These are phyloP conservation scores for Emydura subglobosa DNA, from an alignment of 2,113 vertebrate genomes.

Conservation along the genomic window DNA sequence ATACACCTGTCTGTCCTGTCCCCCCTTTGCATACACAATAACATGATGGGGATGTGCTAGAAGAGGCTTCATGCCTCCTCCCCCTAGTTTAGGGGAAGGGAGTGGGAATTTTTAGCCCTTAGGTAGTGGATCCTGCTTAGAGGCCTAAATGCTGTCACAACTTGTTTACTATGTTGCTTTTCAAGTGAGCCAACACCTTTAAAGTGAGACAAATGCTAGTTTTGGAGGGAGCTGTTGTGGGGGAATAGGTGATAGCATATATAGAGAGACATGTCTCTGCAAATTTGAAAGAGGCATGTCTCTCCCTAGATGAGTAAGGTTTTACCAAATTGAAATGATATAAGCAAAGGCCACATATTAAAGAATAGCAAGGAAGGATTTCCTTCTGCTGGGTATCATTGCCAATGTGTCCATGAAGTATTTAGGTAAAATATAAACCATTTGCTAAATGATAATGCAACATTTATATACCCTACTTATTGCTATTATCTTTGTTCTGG, in stretches of 20 bases:
- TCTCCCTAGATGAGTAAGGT: neutral
- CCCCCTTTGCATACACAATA: neutral
- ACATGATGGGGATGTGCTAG: neutral
- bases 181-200: neutral
- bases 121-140: neutral
- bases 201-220: neutral
- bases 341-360: neutral
- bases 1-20: neutral
- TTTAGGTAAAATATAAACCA: neutral
- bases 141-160: neutral
- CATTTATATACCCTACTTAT: fast-evolving
- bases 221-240: neutral
- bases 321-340: neutral
- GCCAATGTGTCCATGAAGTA: neutral
- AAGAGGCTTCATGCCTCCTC: neutral
- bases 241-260: neutral
- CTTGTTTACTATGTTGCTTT: neutral
- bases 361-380: neutral
- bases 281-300: neutral
- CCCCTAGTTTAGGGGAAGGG: neutral
- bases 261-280: neutral
- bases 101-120: neutral
- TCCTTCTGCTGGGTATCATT: neutral
- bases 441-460: neutral
- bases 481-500: neutral